Conservation (phyloP, 2,797 vertebrate species). For the Sphaeramia orbicularis region DNA sequence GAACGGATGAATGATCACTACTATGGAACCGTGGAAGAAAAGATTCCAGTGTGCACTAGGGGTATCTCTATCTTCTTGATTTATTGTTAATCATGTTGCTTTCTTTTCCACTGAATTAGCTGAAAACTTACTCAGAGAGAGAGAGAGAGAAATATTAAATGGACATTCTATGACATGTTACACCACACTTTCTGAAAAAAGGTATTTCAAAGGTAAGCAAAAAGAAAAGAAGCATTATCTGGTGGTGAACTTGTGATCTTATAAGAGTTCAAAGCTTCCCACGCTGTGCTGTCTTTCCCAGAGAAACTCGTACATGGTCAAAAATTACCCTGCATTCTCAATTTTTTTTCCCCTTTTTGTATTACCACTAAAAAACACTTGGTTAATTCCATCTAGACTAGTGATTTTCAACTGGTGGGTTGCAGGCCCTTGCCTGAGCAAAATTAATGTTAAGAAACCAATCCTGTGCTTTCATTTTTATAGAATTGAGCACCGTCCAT, state of each 20-base stretch:
- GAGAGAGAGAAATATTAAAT: neutral
- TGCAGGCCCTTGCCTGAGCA: too few relatives aligned
- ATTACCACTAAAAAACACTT: slow-evolving; percentile 9
- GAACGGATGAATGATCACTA: neutral
- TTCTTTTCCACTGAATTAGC: slow-evolving; percentile 5
- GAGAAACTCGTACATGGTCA: slow-evolving; percentile 22
- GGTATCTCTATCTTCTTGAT: neutral
- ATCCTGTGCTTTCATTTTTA: too few relatives aligned
- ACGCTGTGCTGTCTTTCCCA: slow-evolving; percentile 10
- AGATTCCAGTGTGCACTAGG: neutral
- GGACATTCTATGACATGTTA: neutral
- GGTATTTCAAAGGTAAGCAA: neutral
- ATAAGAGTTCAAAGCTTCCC: slow-evolving; percentile 26
- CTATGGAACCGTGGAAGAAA: neutral
- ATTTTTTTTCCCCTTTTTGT: neutral
- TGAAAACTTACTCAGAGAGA: slow-evolving; percentile 1
- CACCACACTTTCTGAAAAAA: neutral
- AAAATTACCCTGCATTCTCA: slow-evolving; percentile 1
- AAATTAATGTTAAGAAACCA: neutral
- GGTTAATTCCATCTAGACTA: too few relatives aligned
- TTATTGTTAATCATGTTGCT: neutral
- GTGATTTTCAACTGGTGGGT: neutral
- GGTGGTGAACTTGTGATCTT: slow-evolving; percentile 4
- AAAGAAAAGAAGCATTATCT: slow-evolving; percentile 18
- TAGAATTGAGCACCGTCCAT: too few relatives aligned